Base-by-base conservation (phyloP, 2,888 invertebrate species). In the Pachliopta kotzebuea region DNA sequence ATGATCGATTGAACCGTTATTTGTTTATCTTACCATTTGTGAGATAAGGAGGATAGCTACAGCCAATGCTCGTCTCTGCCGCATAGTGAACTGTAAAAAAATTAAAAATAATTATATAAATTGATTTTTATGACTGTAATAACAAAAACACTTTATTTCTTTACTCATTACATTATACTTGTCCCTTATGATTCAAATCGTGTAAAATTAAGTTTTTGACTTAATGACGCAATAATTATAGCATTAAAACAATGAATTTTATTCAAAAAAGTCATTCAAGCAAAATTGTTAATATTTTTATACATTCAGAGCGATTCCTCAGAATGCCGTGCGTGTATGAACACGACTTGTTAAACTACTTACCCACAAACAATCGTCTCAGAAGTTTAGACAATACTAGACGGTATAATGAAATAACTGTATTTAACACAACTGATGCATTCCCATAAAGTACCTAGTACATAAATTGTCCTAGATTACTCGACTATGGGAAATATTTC, bases 31-130 rank as follows among this genome's bases (percentile, higher is more conserved):
- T 73, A 90, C 91, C 90, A 87, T 83, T 67, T 90, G 89, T 81
- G 90, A 83, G 74, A 90, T 81, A 75, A 91, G 87, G 66, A 91
- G 83, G 67, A 88, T 79, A 68, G 84, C 85, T 79, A 90, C 79
- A 68, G 81, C 80, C 71, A 85, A 74, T 68, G 84, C 81, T 69
- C 87, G 79, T 74, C 85, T 76, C 71, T 78, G 81, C 83, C 88
- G 86, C 91, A 91, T 91, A 79, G 68, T 85, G 75, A 80, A 76
- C 89, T 90, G 90, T 78, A 75, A 76, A 87, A 79, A 90, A 87
- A 79, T 76, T 79, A 71, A 66, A 69, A 63, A 68, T 68, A 74
- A 21, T 18, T 2, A 21, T 18, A 37, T 11, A n/a, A 56, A 26
- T 7, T 45, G 18, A n/a, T n/a, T 45, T 45, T n/a, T n/a, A 6